These are phyloP conservation scores for Athalia cordata DNA, from an alignment of 2,888 invertebrate genomes.

Conservation along the genomic window DNA sequence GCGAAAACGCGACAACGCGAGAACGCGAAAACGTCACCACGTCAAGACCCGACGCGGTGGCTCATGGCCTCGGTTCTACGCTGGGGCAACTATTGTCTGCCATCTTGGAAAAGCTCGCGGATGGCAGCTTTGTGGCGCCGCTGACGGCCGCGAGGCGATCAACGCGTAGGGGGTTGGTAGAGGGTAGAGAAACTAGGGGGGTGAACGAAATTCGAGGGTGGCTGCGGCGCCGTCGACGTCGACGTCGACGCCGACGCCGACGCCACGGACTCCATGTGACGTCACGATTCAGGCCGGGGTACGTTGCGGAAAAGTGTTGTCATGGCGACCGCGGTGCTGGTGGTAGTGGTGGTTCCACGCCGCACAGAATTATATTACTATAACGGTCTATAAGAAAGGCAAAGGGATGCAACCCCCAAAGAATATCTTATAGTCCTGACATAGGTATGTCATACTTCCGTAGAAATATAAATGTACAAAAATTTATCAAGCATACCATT, in stretches of 20 bases:
- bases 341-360: conserved; percentile 43
- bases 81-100: conserved; percentile 41
- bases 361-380: background rate
- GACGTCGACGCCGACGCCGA: conserved; percentile 58
- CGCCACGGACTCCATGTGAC: conserved; percentile 57
- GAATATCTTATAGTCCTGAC: conserved; percentile 12
- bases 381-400: background rate
- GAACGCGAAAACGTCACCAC: conserved; percentile 43
- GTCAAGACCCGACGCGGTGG: conserved; percentile 44
- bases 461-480: background rate
- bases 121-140: conserved; percentile 41
- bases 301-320: conserved; percentile 71
- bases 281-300: conserved; percentile 69
- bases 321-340: conserved; percentile 60
- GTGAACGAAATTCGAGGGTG: conserved; percentile 18
- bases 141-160: conserved; percentile 40
- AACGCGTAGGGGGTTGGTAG: conserved; percentile 11
- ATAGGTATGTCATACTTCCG: background rate
- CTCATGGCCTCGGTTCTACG: conserved; percentile 43
- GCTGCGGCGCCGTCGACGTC: conserved; percentile 30
- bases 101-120: conserved; percentile 42
- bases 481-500: too few relatives aligned
- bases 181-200: background rate
- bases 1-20: conserved; percentile 32
- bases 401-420: conserved; percentile 7